phyloP scores from a whole-genome alignment of 2,113 vertebrate species.

The Hystrix brachyura region DNA sequence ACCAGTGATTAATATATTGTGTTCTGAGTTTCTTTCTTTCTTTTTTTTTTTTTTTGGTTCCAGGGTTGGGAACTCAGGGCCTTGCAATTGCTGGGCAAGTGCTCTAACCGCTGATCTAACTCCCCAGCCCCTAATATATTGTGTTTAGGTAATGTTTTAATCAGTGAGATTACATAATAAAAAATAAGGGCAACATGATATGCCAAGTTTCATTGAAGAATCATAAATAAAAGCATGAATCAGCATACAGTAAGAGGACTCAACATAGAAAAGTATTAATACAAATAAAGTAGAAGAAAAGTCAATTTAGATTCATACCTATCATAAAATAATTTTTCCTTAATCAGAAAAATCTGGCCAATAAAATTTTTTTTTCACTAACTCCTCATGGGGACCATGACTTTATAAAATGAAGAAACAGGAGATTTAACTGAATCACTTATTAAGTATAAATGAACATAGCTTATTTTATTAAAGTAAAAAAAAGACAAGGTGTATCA shows the following conservation, averaged over 20 bases:
- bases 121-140: background rate
- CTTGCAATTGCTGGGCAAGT: too few species aligned
- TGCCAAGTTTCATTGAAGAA: background rate
- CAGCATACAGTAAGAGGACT: background rate
- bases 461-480: conserved; percentile 22
- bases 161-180: conserved; percentile 7
- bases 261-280: conserved; percentile 37
- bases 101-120: too few species aligned
- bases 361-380: conserved; percentile 19
- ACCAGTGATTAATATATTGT: background rate
- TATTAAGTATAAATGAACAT: conserved; percentile 3
- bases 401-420: background rate
- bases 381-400: background rate
- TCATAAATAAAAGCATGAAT: conserved; percentile 15
- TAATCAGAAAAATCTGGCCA: conserved; percentile 16
- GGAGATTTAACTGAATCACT: background rate
- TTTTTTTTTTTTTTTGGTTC: too few species aligned
- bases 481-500: background rate
- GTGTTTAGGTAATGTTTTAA: background rate
- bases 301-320: background rate
- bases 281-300: conserved; percentile 19
- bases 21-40: background rate
- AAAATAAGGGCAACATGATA: conserved; percentile 43
- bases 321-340: conserved; percentile 51
- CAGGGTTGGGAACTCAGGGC: too few species aligned